A percentile compares a stretch with the other conserved stretches of the same genome.
phyloP scores from a whole-genome alignment of 1,140 invertebrate species.

The Batillaria attramentaria region DNA sequence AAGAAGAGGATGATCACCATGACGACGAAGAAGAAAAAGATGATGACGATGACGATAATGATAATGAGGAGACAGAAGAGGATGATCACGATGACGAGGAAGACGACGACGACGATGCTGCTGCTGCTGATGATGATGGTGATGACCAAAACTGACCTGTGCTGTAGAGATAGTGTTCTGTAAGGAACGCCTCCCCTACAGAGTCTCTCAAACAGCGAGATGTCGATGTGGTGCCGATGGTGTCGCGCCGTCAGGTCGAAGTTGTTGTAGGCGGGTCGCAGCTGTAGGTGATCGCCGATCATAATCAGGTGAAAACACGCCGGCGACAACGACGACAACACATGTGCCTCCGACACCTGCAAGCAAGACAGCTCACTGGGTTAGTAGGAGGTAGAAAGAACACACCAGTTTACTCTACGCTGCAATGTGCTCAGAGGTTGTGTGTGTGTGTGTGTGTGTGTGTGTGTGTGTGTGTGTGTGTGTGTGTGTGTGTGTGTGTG shows the following conservation, averaged over 20 bases:
- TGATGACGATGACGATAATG: background rate
- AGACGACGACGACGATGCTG: too few relatives aligned
- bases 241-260: slow-evolving; percentile 47
- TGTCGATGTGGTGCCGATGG: slow-evolving; percentile 64
- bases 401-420: too few relatives aligned
- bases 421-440: too few relatives aligned
- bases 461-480: too few relatives aligned
- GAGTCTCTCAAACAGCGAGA: slow-evolving; percentile 71
- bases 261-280: slow-evolving; percentile 70
- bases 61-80: background rate
- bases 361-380: background rate
- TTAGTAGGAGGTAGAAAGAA: too few relatives aligned
- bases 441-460: too few relatives aligned
- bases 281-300: slow-evolving; percentile 81
- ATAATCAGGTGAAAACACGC: slow-evolving; percentile 85
- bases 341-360: slow-evolving; percentile 56
- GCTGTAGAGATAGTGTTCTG: slow-evolving; percentile 56
- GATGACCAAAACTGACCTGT: slow-evolving; percentile 22
- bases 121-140: background rate
- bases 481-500: too few relatives aligned
- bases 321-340: slow-evolving; percentile 74
- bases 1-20: background rate
- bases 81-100: background rate
- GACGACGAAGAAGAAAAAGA: too few relatives aligned
- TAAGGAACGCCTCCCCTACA: slow-evolving; percentile 62